phyloP scores from a whole-genome alignment of 2,888 invertebrate species.

The Leucania comma region DNA sequence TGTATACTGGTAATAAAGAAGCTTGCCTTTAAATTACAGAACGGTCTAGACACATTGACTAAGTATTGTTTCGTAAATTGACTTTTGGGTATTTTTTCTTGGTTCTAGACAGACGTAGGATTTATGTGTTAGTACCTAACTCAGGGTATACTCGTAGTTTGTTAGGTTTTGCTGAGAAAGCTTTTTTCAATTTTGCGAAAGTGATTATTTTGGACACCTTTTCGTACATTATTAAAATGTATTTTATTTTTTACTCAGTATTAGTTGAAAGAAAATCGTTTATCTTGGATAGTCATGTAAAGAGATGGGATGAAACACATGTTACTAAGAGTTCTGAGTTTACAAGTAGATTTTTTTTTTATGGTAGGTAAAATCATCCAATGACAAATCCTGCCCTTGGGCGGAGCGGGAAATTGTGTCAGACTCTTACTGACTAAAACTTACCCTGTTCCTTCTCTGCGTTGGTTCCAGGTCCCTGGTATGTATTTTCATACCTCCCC shows the following conservation, averaged over 20 bases:
- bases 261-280: too few species aligned
- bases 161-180: conserved; percentile 10
- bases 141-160: conserved; percentile 16
- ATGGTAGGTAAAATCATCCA: too few species aligned
- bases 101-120: conserved; percentile 20
- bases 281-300: too few species aligned
- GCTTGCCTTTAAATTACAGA: conserved; percentile 53
- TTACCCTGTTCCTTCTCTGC: too few species aligned
- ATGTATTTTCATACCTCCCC: too few species aligned
- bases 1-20: conserved; percentile 56
- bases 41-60: conserved; percentile 55
- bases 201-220: background rate
- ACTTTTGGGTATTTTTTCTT: conserved; percentile 40
- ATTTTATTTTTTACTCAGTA: background rate
- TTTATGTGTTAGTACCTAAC: conserved; percentile 43
- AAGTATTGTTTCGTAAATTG: conserved; percentile 53
- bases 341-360: too few species aligned
- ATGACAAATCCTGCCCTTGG: too few species aligned
- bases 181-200: conserved; percentile 17
- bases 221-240: background rate
- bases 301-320: too few species aligned
- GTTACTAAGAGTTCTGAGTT: too few species aligned
- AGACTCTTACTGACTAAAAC: too few species aligned
- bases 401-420: too few species aligned
- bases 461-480: too few species aligned